A percentile compares a stretch with the other conserved stretches of the same genome.
These are phyloP conservation scores for Archips xylosteana DNA, from an alignment of 2,888 invertebrate species.

Conservation along the genomic window DNA sequence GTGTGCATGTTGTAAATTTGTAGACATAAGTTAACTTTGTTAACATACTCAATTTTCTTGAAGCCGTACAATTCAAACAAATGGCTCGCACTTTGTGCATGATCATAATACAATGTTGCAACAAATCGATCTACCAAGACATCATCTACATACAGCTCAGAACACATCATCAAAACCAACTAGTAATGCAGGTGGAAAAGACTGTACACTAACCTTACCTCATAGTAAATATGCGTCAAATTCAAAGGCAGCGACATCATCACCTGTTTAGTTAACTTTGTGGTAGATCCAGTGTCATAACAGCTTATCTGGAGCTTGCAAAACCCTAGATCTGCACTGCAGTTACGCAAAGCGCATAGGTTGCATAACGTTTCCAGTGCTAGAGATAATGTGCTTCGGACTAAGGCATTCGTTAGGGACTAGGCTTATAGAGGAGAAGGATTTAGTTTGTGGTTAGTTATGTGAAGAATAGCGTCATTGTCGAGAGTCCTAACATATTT, in stretches of 20 bases:
- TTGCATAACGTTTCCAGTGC: constrained; percentile 33
- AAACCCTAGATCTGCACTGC: constrained; percentile 29
- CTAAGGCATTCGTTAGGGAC: neutral
- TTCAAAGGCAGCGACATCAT: neutral
- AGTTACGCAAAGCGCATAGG: constrained; percentile 32
- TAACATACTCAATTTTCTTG: neutral
- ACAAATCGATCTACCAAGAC: neutral
- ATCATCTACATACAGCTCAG: neutral
- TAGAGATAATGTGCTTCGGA: neutral
- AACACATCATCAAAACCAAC: constrained; percentile 5
- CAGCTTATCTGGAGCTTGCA: constrained; percentile 14
- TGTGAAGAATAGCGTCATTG: too few species aligned
- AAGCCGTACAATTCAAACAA: neutral
- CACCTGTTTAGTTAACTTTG: constrained; percentile 6
- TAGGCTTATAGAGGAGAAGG: too few species aligned
- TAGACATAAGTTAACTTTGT: neutral
- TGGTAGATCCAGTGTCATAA: constrained; percentile 2
- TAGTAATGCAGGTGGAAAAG: neutral
- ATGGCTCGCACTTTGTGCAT: neutral
- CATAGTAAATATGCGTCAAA: neutral
- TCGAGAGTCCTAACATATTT: too few species aligned
- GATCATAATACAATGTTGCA: neutral
- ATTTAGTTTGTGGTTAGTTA: too few species aligned
- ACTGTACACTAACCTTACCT: neutral
- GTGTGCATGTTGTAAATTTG: neutral